Evolutionary conservation across 1,140 invertebrate genomes (phyloP).

Genomic region (Drosophila rhopaloa): DNA sequence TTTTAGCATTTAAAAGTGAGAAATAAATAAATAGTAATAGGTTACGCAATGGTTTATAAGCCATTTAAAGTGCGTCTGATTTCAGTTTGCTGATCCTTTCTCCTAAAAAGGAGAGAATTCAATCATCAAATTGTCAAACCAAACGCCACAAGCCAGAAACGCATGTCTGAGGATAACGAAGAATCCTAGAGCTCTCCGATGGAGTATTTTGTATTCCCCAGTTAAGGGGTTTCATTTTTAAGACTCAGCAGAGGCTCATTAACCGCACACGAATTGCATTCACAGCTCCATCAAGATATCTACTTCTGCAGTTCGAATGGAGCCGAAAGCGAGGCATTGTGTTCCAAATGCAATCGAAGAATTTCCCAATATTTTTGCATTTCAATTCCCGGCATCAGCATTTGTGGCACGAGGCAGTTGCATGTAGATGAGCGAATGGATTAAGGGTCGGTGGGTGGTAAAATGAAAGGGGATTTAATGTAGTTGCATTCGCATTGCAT

Average conservation of each 20-base stretch:
- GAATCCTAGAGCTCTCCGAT: too few relatives aligned
- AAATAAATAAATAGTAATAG: too few relatives aligned
- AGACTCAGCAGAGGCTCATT: constrained; percentile 29
- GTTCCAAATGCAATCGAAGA: constrained; percentile 39
- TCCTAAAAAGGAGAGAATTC: not conserved
- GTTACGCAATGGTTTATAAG: too few relatives aligned
- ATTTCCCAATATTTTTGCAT: constrained; percentile 80
- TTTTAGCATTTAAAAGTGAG: not conserved
- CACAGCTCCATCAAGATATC: constrained; percentile 15
- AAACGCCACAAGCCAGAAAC: not conserved
- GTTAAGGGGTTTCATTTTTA: not conserved
- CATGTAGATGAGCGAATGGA: constrained; percentile 10
- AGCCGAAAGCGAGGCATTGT: not conserved
- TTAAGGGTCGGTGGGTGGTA: not conserved
- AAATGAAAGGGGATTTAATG: constrained; percentile 14
- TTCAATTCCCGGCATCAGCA: constrained; percentile 73
- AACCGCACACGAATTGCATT: constrained; percentile 26
- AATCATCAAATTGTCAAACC: not conserved
- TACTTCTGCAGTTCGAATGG: not conserved
- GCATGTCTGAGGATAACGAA: not conserved
- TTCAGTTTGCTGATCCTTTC: not conserved
- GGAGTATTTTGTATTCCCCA: constrained; percentile 2
- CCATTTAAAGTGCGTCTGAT: too few relatives aligned
- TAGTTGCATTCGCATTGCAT: constrained; percentile 16
- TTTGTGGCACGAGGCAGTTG: constrained; percentile 25